These are phyloP conservation scores for Macropus fuliginosus DNA, from an alignment of 2,797 vertebrate species.

Conservation along the genomic window DNA sequence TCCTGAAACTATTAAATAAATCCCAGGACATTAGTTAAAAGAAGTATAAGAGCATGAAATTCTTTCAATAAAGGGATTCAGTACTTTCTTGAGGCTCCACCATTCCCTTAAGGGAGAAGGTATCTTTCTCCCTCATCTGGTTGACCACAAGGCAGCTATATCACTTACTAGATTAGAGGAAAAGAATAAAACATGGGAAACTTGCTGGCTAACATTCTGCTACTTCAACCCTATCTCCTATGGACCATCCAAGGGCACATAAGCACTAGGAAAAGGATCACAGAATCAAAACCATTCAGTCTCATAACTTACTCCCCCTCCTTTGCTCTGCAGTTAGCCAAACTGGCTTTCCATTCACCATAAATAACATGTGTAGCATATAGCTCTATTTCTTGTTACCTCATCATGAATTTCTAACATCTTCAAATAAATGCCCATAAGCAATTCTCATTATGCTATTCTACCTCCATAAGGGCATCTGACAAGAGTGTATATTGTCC, in stretches of 20 bases:
- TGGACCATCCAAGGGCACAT: neutral
- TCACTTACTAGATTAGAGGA: neutral
- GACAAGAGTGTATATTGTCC: neutral
- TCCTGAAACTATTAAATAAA: neutral
- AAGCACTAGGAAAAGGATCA: neutral
- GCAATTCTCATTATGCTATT: neutral
- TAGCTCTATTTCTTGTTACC: neutral
- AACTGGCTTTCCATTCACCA: neutral
- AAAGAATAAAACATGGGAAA: neutral
- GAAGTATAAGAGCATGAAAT: neutral
- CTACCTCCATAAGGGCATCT: neutral
- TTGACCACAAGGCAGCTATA: neutral
- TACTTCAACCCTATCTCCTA: neutral
- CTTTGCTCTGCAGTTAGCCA: neutral
- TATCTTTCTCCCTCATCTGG: neutral
- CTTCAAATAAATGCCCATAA: neutral
- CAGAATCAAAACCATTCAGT: neutral
- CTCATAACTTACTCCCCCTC: neutral
- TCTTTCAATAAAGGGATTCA: neutral
- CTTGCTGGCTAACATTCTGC: neutral
- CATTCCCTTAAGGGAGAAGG: neutral
- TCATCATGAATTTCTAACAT: neutral
- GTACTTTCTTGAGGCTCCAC: neutral
- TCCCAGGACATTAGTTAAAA: neutral
- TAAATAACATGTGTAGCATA: neutral